Percentiles rank a stretch among this genome's conserved stretches.
phyloP scores from a whole-genome alignment of 37 sponge, comb jelly and placozoan species.

The Cladorhizidae sp. region DNA sequence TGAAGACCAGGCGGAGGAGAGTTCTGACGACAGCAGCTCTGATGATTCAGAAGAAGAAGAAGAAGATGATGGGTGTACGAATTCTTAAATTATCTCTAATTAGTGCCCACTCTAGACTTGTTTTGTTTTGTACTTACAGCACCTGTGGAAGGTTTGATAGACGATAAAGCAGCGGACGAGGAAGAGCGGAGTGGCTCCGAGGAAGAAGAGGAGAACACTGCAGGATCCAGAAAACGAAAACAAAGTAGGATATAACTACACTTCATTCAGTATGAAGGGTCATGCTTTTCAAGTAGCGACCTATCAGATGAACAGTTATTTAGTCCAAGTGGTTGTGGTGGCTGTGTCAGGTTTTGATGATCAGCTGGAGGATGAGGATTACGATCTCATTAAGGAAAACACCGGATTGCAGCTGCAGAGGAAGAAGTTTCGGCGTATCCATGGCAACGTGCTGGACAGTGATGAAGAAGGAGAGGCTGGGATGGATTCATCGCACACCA shows the following conservation, averaged over 20 bases:
- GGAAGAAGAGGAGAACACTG: conserved; percentile 34
- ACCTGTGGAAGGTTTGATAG: conserved; percentile 38
- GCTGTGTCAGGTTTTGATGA: conserved; percentile 28
- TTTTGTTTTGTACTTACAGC: not conserved
- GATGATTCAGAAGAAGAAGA: conserved; percentile 36
- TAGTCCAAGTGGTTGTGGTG: too few relatives aligned
- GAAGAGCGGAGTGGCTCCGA: conserved; percentile 36
- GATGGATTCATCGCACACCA: not conserved
- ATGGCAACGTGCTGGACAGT: conserved; percentile 39
- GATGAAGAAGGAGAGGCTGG: conserved; percentile 74
- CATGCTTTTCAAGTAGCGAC: too few relatives aligned
- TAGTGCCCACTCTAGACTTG: conserved; percentile 24
- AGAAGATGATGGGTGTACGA: conserved; percentile 15
- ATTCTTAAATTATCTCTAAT: conserved; percentile 2
- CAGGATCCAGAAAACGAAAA: conserved; percentile 12
- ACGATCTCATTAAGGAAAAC: conserved; percentile 64
- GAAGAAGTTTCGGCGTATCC: conserved; percentile 71
- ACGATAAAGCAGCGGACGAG: conserved; percentile 45
- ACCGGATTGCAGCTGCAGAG: conserved; percentile 48
- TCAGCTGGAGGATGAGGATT: conserved; percentile 60
- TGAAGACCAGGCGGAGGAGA: conserved; percentile 38
- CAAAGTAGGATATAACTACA: conserved; percentile 11
- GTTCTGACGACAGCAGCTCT: conserved; percentile 26
- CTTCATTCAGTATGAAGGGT: not conserved
- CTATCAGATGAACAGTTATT: too few relatives aligned